A percentile compares a stretch with the other conserved stretches of the same genome.
Conservation (phyloP, 2,888 invertebrate genomes). For the Carcina quercana region DNA sequence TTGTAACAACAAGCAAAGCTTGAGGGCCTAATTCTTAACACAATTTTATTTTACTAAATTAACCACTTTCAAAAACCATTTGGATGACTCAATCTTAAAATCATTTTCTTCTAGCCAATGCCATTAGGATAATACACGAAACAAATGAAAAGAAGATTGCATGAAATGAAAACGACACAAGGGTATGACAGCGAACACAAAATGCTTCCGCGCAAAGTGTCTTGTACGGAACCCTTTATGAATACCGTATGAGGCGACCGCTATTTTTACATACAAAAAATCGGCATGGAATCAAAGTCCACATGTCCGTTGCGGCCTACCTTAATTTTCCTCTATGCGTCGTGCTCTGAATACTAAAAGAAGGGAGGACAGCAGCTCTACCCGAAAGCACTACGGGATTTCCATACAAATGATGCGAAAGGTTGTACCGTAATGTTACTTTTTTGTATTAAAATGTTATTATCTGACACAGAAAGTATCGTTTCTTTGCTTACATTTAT, state of each 20-base stretch:
- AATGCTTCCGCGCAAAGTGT: conserved; percentile 38
- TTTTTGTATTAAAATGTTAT: conserved; percentile 22
- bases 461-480: no score
- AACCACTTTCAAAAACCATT: no score
- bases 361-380: conserved; percentile 44
- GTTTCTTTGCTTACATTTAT: no score
- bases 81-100: no score
- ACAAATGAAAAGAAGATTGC: conserved; percentile 4
- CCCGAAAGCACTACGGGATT: conserved; percentile 37
- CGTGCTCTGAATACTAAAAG: conserved; percentile 57
- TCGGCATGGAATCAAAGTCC: conserved; percentile 60
- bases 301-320: conserved; percentile 57
- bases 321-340: conserved; percentile 57
- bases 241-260: conserved; percentile 54
- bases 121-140: conserved; percentile 4
- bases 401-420: conserved; percentile 46
- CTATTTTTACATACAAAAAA: conserved; percentile 55
- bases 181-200: conserved; percentile 28
- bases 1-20: no score
- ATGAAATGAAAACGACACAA: conserved; percentile 8
- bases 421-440: conserved; percentile 28
- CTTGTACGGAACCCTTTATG: conserved; percentile 43
- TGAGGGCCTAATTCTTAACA: no score
- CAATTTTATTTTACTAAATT: no score
- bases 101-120: no score